Percentiles rank a stretch among this genome's conserved stretches.
phyloP scores from a whole-genome alignment of 2,113 vertebrate genomes.

The Sinocyclocheilus rhinocerous region DNA sequence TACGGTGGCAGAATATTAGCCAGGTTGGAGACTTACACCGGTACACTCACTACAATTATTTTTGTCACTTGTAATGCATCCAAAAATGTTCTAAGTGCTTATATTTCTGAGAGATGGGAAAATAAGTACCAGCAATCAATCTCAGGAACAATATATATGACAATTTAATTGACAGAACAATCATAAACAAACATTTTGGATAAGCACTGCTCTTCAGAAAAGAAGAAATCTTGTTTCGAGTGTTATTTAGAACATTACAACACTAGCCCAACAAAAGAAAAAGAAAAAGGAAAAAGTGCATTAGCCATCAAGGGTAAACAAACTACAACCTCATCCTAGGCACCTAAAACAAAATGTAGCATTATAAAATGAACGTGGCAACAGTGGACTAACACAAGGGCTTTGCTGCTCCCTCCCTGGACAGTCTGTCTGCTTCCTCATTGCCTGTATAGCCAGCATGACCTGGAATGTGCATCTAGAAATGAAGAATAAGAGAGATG shows the following conservation, averaged over 20 bases:
- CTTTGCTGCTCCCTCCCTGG: slow-evolving; percentile 85
- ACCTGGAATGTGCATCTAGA: slow-evolving; percentile 90
- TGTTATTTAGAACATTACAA: neutral
- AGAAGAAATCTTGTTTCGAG: neutral
- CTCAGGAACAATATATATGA: neutral
- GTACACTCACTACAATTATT: neutral
- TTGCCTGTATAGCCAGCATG: slow-evolving; percentile 91
- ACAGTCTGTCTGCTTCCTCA: slow-evolving; percentile 90
- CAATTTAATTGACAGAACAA: slow-evolving; percentile 30
- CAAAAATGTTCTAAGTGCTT: slow-evolving; percentile 2
- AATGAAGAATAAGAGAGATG: neutral
- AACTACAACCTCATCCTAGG: neutral
- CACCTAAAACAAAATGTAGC: neutral
- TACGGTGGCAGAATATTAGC: neutral
- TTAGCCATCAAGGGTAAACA: neutral
- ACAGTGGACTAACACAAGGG: neutral
- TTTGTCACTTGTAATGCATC: neutral
- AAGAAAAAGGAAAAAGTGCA: slow-evolving; percentile 36
- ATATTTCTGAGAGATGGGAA: slow-evolving; percentile 10
- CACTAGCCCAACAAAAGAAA: neutral
- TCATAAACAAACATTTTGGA: slow-evolving; percentile 17
- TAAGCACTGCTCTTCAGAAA: neutral
- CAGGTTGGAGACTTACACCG: neutral
- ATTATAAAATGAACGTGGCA: neutral
- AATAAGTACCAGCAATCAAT: slow-evolving; percentile 16